Percentiles rank a stretch among this genome's conserved stretches.
Evolutionary conservation across 2,797 vertebrate species (phyloP).

Genomic region (Ataeniobius toweri): DNA sequence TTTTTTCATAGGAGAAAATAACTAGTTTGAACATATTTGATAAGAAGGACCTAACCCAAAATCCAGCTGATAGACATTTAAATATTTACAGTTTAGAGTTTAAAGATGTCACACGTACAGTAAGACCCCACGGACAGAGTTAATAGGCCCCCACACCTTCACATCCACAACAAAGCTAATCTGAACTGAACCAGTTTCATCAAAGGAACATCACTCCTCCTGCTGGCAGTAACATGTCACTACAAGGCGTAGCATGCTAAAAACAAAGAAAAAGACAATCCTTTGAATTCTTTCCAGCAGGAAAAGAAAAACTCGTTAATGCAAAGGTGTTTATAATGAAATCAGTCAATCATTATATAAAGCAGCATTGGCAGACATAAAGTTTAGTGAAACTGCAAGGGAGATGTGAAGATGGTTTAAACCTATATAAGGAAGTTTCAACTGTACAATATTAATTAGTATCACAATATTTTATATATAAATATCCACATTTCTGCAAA

Average conservation of each 20-base stretch:
- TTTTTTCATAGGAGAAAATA: background rate
- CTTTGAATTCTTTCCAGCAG: background rate
- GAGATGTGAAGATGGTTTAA: background rate
- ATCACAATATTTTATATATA: too few relatives aligned
- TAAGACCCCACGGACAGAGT: background rate
- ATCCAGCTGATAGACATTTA: background rate
- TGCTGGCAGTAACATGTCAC: conserved; percentile 32
- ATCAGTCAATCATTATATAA: background rate
- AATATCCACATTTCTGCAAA: background rate
- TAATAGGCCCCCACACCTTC: background rate
- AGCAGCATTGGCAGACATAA: background rate
- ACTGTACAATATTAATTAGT: background rate
- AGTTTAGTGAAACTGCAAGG: background rate
- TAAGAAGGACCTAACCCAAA: background rate
- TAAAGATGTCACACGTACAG: too few relatives aligned
- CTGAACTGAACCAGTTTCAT: background rate
- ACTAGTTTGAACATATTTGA: background rate
- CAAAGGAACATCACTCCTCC: conserved; percentile 55
- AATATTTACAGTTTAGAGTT: background rate
- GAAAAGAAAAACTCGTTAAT: background rate
- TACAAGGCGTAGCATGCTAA: conserved; percentile 14
- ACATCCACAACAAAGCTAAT: background rate
- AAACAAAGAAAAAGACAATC: background rate
- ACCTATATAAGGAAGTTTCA: background rate
- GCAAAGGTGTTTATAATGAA: background rate